phyloP scores from a whole-genome alignment of 2,797 vertebrate genomes.

The Chaetophractus vellerosus region DNA sequence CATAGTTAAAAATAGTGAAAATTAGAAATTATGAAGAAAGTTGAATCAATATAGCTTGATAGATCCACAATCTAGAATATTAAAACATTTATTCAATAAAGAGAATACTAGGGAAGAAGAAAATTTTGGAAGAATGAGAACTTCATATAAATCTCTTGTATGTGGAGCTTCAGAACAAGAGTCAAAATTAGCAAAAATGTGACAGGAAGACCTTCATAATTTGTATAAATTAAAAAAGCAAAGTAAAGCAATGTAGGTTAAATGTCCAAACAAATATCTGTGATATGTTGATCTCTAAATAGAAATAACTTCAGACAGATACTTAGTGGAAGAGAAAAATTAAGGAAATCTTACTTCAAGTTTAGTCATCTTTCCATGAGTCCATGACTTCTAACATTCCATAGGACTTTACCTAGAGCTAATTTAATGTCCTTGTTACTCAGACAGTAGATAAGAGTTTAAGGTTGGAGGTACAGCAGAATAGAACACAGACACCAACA shows the following conservation, averaged over 20 bases:
- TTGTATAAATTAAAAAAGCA: neutral
- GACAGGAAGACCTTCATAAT: neutral
- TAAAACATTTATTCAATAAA: neutral
- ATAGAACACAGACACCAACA: conserved; percentile 49
- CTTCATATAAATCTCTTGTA: neutral
- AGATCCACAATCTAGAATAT: neutral
- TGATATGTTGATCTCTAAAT: no score
- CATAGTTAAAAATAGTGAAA: neutral
- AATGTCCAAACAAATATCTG: neutral
- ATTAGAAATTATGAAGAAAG: neutral
- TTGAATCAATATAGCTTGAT: neutral
- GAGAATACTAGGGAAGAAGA: no score
- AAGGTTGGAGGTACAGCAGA: conserved; percentile 49
- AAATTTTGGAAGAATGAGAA: neutral
- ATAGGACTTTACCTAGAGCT: neutral
- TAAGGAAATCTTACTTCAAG: neutral
- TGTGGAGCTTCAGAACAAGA: neutral
- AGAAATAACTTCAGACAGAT: neutral
- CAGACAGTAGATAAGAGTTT: conserved; percentile 72
- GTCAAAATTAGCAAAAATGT: neutral
- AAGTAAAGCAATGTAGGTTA: neutral
- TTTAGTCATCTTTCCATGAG: neutral
- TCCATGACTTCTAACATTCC: neutral
- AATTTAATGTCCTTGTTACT: conserved; percentile 67
- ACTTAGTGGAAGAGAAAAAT: neutral